These are phyloP conservation scores for Acanthornis magna DNA, from an alignment of 2,797 vertebrate genomes.

Conservation along the genomic window DNA sequence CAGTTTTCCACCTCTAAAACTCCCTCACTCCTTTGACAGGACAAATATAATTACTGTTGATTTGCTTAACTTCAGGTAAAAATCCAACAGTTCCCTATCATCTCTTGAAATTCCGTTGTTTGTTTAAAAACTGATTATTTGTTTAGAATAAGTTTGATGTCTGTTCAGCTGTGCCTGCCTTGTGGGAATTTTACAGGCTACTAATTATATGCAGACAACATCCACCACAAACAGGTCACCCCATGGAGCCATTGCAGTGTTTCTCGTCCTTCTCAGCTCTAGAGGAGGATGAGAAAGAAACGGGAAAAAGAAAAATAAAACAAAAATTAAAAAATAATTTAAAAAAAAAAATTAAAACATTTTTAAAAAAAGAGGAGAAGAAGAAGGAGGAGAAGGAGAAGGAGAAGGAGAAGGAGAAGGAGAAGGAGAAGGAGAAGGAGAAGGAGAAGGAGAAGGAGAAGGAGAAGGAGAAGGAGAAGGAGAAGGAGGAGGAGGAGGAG, in stretches of 20 bases:
- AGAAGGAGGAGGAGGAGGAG: too few relatives aligned
- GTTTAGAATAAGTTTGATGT: background rate
- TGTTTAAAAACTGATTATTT: slow-evolving; percentile 5
- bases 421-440: too few relatives aligned
- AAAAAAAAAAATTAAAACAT: too few relatives aligned
- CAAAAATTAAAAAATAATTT: background rate
- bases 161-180: background rate
- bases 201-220: slow-evolving; percentile 8
- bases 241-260: background rate
- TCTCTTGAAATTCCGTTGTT: background rate
- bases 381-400: background rate
- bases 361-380: too few relatives aligned
- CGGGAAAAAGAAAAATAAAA: background rate
- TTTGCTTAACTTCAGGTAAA: background rate
- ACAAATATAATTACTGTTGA: background rate
- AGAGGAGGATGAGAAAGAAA: background rate
- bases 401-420: too few relatives aligned
- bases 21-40: background rate
- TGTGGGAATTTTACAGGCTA: background rate
- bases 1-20: background rate
- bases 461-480: too few relatives aligned
- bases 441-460: too few relatives aligned
- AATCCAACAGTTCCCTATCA: background rate
- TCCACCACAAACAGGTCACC: background rate
- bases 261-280: background rate